phyloP scores from a whole-genome alignment of 2,113 vertebrate species.

The Beaufortia kweichowensis region DNA sequence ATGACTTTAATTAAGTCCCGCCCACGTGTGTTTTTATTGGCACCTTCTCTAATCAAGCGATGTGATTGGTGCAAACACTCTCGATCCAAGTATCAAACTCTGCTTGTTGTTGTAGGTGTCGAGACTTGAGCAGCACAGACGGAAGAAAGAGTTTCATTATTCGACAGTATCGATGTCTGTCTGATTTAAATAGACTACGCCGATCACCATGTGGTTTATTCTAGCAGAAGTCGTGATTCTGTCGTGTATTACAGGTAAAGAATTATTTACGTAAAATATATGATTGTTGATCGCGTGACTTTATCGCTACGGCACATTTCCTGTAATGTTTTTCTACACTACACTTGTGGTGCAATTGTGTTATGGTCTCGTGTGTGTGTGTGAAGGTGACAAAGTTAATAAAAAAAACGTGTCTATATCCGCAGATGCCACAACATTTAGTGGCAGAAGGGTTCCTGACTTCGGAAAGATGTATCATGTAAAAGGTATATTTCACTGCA shows the following conservation, averaged over 20 bases:
- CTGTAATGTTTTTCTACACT: not conserved
- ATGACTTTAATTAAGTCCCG: slow-evolving; percentile 28
- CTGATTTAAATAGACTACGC: not conserved
- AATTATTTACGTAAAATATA: not conserved
- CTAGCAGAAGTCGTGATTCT: slow-evolving; percentile 50
- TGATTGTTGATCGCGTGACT: not conserved
- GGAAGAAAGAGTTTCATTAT: not conserved
- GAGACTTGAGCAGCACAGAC: not conserved
- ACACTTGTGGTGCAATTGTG: not conserved
- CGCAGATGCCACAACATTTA: slow-evolving; percentile 60
- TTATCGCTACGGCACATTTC: not conserved
- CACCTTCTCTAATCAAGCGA: not conserved
- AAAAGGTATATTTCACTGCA: slow-evolving; percentile 70
- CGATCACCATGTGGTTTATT: slow-evolving; percentile 52
- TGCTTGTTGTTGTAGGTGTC: not conserved
- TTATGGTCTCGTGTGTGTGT: not conserved
- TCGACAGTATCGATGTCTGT: not conserved
- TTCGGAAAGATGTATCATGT: slow-evolving; percentile 80
- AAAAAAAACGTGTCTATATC: slow-evolving; percentile 62
- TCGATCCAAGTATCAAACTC: too few relatives aligned
- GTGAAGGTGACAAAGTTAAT: too few relatives aligned
- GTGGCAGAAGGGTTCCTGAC: slow-evolving; percentile 53
- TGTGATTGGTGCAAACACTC: not conserved
- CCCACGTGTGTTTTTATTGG: slow-evolving; percentile 5
- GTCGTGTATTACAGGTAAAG: slow-evolving; percentile 59